Evolutionary conservation across 2,797 vertebrate genomes (phyloP), one percentile per base, ranked within the genome.

Genomic region (Galaxias olidus): DNA sequence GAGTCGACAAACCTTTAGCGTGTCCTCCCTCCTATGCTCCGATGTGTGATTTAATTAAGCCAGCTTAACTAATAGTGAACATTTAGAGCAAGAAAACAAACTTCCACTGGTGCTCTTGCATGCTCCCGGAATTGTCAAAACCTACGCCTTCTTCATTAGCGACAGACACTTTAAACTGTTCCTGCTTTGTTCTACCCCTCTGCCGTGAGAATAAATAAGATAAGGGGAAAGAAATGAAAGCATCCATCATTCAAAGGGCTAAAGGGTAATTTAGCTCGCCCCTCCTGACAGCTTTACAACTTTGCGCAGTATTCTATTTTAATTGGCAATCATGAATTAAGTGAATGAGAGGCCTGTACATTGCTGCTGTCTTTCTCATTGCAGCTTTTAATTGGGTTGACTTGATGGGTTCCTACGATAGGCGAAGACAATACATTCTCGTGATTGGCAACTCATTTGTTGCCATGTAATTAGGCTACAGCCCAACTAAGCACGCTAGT

Each of bases 261-360:
- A 90, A 88, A 89, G 90, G 89, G 82, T 88, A 88, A 91, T 91
- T 90, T 90, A 87, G 86, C 82, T 81, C 71, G 84, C 84, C 88
- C 84, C 79, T 88, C 80, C 84, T 89, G 88, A 90, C 86, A 89
- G 87, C 86, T 91, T 92, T 90, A 90, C 87, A 90, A 90, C 89
- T 86, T 89, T 88, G 85, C 75, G 75, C 76, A 82, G 85, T 87
- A 87, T 91, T 91, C 87, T 90, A 78, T 89, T 92, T 90, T 92
- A 91, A 91, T 92, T 92, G 90, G 87, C 90, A 92, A 89, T 92
- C 88, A 90, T 92, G 87, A 91, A 91, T 92, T 91, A 92, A 86
- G 83, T 83, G 87, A 91, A 91, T 79, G 85, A 89, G 89, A 88
- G 86, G 82, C 75, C 83, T 64, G 86, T 78, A 85, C 77, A 65